Evolutionary conservation across 2,888 invertebrate species (phyloP), one percentile per base, ranked within the genome.

Genomic region (Harpalus rufipes): DNA sequence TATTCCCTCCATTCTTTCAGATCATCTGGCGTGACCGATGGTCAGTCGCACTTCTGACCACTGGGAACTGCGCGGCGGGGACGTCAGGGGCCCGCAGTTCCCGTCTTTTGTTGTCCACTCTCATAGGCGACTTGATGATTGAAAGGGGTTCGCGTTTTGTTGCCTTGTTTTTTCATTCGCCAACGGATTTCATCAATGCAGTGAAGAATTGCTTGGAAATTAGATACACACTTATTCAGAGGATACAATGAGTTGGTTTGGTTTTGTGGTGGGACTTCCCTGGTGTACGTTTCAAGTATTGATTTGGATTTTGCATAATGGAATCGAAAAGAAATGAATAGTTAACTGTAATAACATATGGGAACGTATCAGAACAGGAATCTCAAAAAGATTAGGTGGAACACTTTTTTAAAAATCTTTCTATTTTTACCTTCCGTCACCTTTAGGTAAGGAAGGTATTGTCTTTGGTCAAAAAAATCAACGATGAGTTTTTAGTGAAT

Each of bases 21-120:
- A 63, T 76, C 84, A 84, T 84, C 84, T 51, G 58, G 78, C 84
- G 84, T 84, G 58, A 84, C 84, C 84, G 68, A 84, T 84, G 84
- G 84, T 84, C 83, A 83, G 74, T 83, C 44, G 41, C 78, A 74
- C 72, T 74, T 68, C 68, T 68, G 68, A 68, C 68, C 68, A 41
- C 68, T 25, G 39, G 10, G 51, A 39, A 59, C 16, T 8, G 44
- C 7, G 21, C 12, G 18, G 51, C 18, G 63, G 76, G 1, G 41
- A 7, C 7, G 76, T 18, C 18, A 51, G 6, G 32, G 59, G 32
- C 18, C 56, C n/a, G n/a, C 61, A 80, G 80, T 80, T 80, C 80
- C 80, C 80, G 80, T 80, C 80, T 80, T 80, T 80, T 80, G 80
- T 80, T 80, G 61, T 61, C 80, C 80, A 80, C 78, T 58, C 78